Conservation (phyloP, 2,113 vertebrate genomes). For the Seriola aureovittata region DNA sequence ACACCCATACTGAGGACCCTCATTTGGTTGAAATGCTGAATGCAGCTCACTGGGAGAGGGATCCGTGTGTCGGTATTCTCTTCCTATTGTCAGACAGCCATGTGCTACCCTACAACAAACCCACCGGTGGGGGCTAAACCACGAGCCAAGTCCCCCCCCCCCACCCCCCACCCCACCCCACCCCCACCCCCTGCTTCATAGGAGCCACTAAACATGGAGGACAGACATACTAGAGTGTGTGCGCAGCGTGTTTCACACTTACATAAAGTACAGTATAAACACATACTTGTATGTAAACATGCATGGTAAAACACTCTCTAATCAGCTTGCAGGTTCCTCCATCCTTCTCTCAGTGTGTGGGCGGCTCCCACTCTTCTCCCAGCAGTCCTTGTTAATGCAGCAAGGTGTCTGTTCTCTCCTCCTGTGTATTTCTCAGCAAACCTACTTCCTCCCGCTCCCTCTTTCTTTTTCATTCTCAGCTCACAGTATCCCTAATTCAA, state of each 20-base stretch:
- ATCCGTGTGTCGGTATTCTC: slow-evolving; percentile 39
- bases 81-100: slow-evolving; percentile 44
- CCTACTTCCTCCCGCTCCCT: slow-evolving; percentile 35
- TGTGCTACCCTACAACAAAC: slow-evolving; percentile 10
- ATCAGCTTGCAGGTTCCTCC: slow-evolving; percentile 23
- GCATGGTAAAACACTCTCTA: slow-evolving; percentile 20
- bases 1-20: slow-evolving; percentile 31
- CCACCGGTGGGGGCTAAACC: slow-evolving; percentile 12
- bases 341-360: slow-evolving; percentile 36
- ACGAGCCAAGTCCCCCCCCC: slow-evolving; percentile 45
- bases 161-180: too few species aligned
- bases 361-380: slow-evolving; percentile 52
- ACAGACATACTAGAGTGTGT: slow-evolving; percentile 13
- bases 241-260: slow-evolving; percentile 25
- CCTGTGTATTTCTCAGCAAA: slow-evolving; percentile 29
- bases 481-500: slow-evolving; percentile 25
- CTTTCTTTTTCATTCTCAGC: slow-evolving; percentile 17
- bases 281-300: slow-evolving; percentile 45
- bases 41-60: slow-evolving; percentile 38
- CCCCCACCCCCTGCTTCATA: slow-evolving; percentile 4
- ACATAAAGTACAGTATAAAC: slow-evolving; percentile 18
- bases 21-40: slow-evolving; percentile 55
- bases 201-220: slow-evolving; percentile 8
- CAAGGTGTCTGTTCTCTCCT: slow-evolving; percentile 32
- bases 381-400: slow-evolving; percentile 67